A percentile compares a stretch with the other conserved stretches of the same genome.
phyloP scores from a whole-genome alignment of 2,113 vertebrate species.

The Poeciliopsis prolifica region DNA sequence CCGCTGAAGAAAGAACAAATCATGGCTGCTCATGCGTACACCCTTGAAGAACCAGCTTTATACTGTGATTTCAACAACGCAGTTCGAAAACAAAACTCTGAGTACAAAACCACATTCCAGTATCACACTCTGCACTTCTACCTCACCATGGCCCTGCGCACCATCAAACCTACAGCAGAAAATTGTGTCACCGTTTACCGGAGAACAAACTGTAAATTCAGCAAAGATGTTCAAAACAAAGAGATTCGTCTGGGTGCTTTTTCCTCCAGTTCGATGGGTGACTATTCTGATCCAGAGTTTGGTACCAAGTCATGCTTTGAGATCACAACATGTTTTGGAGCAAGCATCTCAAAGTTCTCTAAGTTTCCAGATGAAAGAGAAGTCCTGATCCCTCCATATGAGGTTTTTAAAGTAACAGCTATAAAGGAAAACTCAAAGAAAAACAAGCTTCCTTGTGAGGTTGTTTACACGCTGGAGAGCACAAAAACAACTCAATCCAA shows the following conservation, averaged over 20 bases:
- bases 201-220: constrained; percentile 24
- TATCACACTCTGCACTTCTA: constrained; percentile 54
- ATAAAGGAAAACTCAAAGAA: constrained; percentile 1
- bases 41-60: constrained; percentile 17
- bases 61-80: constrained; percentile 48
- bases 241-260: constrained; percentile 46
- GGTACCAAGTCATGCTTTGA: constrained; percentile 50
- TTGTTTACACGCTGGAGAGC: constrained; percentile 46
- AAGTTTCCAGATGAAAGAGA: constrained; percentile 33
- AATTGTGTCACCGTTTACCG: constrained; percentile 29
- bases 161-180: not conserved
- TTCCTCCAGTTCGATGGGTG: constrained; percentile 30
- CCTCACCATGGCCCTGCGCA: constrained; percentile 38
- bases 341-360: constrained; percentile 39
- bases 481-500: constrained; percentile 5
- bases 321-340: constrained; percentile 35
- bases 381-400: constrained; percentile 51
- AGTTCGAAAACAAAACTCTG: constrained; percentile 21
- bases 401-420: constrained; percentile 46
- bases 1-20: constrained; percentile 29
- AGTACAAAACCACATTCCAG: constrained; percentile 43
- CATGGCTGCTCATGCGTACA: constrained; percentile 49
- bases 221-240: constrained; percentile 32
- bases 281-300: constrained; percentile 17
- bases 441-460: constrained; percentile 36